Conservation (phyloP, 1,140 invertebrate species). For the Habropoda laboriosa region DNA sequence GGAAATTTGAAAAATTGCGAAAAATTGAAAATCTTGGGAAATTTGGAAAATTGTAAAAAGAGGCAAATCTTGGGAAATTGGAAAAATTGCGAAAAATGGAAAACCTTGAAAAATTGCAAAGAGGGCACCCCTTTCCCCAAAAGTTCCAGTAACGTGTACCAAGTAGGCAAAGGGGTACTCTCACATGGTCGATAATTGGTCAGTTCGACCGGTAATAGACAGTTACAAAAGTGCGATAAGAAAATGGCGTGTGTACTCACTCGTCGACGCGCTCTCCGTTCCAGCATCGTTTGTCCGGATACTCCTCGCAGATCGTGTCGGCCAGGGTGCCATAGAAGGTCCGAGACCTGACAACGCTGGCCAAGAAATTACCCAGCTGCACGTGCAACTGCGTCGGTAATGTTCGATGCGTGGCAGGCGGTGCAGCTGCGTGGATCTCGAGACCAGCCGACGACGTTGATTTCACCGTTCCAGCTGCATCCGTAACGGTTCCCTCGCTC, state of each 20-base stretch:
- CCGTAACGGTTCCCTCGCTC: conserved; percentile 21
- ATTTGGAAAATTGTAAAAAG: too few species aligned
- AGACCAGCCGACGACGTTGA: conserved; percentile 25
- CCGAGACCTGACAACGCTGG: conserved; percentile 85
- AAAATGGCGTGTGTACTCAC: conserved; percentile 83
- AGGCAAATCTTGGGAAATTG: too few species aligned
- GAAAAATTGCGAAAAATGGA: too few species aligned
- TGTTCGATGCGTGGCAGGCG: conserved; percentile 53
- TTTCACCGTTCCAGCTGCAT: conserved; percentile 50
- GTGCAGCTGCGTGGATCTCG: conserved; percentile 57
- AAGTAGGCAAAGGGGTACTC: too few species aligned
- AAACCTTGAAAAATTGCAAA: too few species aligned
- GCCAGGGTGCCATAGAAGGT: conserved; percentile 87
- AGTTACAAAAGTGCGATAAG: neutral
- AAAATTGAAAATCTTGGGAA: too few species aligned
- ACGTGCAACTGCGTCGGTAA: conserved; percentile 70
- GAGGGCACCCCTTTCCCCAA: too few species aligned
- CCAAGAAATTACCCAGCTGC: conserved; percentile 85
- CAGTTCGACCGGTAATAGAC: neutral
- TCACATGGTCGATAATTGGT: too few species aligned
- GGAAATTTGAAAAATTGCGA: too few species aligned
- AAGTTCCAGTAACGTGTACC: too few species aligned
- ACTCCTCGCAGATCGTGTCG: conserved; percentile 86
- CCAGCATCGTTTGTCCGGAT: conserved; percentile 84
- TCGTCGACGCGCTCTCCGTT: conserved; percentile 89